Evolutionary conservation across 2,797 vertebrate species (phyloP).

Genomic region (Erethizon dorsatum): DNA sequence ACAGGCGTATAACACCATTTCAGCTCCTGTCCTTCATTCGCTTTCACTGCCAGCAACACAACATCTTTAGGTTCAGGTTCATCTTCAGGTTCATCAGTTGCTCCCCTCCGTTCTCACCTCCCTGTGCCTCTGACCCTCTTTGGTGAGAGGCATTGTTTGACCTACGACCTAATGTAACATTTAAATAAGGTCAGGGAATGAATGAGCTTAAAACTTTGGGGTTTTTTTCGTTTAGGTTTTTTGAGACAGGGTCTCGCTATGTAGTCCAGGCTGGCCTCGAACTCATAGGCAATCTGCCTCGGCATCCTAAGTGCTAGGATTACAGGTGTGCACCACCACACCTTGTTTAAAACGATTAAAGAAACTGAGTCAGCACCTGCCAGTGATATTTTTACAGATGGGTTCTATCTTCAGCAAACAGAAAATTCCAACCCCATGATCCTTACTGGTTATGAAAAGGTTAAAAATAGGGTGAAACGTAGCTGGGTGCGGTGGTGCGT

Average conservation of each 20-base stretch:
- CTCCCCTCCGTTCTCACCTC: neutral
- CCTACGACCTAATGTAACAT: neutral
- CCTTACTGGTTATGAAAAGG: neutral
- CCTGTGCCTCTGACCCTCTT: neutral
- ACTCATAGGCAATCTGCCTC: neutral
- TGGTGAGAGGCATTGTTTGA: neutral
- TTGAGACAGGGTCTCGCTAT: neutral
- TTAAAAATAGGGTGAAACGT: neutral
- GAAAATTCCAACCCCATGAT: neutral
- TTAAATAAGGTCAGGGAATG: neutral
- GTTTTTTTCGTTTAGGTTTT: neutral
- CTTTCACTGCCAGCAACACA: neutral
- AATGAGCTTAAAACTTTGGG: slow-evolving; percentile 4
- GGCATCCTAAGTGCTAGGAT: neutral
- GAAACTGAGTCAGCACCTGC: neutral
- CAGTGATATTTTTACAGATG: neutral
- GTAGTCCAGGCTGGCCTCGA: neutral
- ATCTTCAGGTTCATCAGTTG: neutral
- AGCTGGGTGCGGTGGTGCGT: neutral
- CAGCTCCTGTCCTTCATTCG: neutral
- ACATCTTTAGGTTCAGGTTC: neutral
- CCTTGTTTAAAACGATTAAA: neutral
- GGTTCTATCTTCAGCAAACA: neutral
- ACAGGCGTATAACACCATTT: rapidly evolving
- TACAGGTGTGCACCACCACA: neutral